Evolutionary conservation across 2,888 invertebrate genomes (phyloP), one percentile per base, ranked within the genome.

Genomic region (Hydraecia micacea): DNA sequence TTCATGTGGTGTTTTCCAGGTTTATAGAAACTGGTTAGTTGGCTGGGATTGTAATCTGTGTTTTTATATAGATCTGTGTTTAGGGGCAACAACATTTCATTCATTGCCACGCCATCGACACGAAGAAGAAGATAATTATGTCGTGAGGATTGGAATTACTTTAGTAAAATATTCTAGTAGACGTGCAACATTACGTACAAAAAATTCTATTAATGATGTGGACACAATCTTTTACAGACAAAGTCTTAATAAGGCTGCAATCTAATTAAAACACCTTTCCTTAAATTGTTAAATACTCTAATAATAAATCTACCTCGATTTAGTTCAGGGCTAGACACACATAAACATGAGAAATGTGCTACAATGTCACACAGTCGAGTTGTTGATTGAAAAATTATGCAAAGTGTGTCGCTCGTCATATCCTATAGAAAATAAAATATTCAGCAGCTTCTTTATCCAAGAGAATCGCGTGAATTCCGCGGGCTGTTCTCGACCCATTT

Each of bases 381-480:
- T 92, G 93, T 93, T 93, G 90, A 92, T 92, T 91, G 90, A 90
- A 86, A 92, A 92, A 93, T 94, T 93, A 93, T 90, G 88, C 86
- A 84, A 91, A 92, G 90, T 89, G 81, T 91, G 92, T 87, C 91
- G 89, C 90, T 90, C 89, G 90, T 91, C 90, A 91, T 90, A 91
- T 92, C 73, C 83, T 77, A 78, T 74, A 78, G 75, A 84, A 87
- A 87, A 83, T 80, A 85, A 84, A 86, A 87, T 87, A 87, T 85
- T 89, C 79, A 83, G 79, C 67, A 79, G 82, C 75, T 81, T 86
- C 86, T 86, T 91, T 91, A 90, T 93, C 89, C 90, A 90, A 89
- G 75, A 77, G 91, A 91, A 90, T 91, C 88, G 90, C 85, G 89
- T 86, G 90, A 91, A 92, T 92, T 90, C 90, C 84, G 87, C 86